Evolutionary conservation across 2,113 vertebrate genomes (phyloP), one percentile per base, ranked within the genome.

Genomic region (Osmerus mordax): DNA sequence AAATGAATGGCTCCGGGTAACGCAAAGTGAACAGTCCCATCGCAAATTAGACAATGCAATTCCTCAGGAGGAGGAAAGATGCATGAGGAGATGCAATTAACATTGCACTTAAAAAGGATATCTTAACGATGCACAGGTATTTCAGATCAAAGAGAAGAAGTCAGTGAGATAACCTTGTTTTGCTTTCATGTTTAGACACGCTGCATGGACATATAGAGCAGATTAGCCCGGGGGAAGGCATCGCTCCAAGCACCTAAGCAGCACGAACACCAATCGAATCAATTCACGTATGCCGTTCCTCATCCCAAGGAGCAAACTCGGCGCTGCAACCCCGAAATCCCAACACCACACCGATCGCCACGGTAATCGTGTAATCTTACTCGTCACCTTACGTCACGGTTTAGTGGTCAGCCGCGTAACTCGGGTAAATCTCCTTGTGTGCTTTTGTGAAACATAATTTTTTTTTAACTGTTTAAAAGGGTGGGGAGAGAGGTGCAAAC

Each of bases 1-100:
- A 90, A 92, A 92, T 90, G 69, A 23, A 54, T 83, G 71, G 89
- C 91, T 89, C 74, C 77, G 86, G 91, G 91, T 89, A 79, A 88
- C 69, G 81, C 82, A 79, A 84, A 84, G 78, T 87, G 81, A 91
- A 89, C 79, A 81, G 87, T 79, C 82, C 83, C 77, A 78, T 23
- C 74, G 79, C 79, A 86, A 89, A 92, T 89, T 71, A 87, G 85
- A 89, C 63, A 75, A 88, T 80, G 80, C 82, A 73, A 83, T 82
- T 87, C 84, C 62, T 52, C 25, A 12, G 41, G 41, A 69, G 56
- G 77, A 87, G 81, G 71, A 59, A 83, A 76, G 79, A 74, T 53
- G 71, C 70, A 79, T 85, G 86, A 88, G 87, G 88, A 82, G 84
- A 84, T 84, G 78, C 85, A 67, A 70, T 76, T 83, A 86, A 82